Evolutionary conservation across 1,140 invertebrate species (phyloP).

Genomic region (Listronotus oregonensis): DNA sequence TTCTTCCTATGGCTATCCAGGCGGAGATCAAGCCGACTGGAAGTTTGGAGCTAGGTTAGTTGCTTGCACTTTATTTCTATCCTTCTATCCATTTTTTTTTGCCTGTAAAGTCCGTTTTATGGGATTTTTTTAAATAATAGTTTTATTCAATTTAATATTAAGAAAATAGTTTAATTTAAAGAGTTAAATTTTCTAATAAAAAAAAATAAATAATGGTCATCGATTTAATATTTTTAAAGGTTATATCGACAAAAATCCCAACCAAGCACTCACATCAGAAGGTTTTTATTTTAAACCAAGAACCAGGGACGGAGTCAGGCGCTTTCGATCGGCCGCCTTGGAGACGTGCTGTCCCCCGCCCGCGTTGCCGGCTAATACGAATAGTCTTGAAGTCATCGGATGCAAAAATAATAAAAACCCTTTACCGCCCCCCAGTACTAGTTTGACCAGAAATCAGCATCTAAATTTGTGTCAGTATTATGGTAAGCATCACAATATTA

Average conservation of each 20-base stretch:
- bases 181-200: no score
- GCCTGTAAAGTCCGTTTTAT: no score
- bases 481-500: slow-evolving; percentile 53
- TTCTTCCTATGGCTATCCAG: slow-evolving; percentile 51
- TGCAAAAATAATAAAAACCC: slow-evolving; percentile 66
- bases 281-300: slow-evolving; percentile 51
- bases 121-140: no score
- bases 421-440: slow-evolving; percentile 63
- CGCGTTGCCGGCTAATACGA: slow-evolving; percentile 67
- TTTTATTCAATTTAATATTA: no score
- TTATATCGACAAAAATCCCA: slow-evolving; percentile 55
- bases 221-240: slow-evolving; percentile 34
- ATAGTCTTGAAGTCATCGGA: slow-evolving; percentile 70
- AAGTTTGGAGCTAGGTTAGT: slow-evolving; percentile 36
- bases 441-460: slow-evolving; percentile 68
- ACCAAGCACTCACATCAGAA: slow-evolving; percentile 49
- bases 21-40: slow-evolving; percentile 55
- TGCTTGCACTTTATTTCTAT: no score
- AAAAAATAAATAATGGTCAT: no score
- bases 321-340: slow-evolving; percentile 69
- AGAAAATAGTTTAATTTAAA: no score
- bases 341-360: slow-evolving; percentile 69
- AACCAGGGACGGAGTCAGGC: slow-evolving; percentile 57
- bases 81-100: no score
- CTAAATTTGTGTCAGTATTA: slow-evolving; percentile 72